Percentiles rank a stretch among this genome's conserved stretches.
Evolutionary conservation across 2,888 invertebrate genomes (phyloP).

Genomic region (Xanthostigma xanthostigma): DNA sequence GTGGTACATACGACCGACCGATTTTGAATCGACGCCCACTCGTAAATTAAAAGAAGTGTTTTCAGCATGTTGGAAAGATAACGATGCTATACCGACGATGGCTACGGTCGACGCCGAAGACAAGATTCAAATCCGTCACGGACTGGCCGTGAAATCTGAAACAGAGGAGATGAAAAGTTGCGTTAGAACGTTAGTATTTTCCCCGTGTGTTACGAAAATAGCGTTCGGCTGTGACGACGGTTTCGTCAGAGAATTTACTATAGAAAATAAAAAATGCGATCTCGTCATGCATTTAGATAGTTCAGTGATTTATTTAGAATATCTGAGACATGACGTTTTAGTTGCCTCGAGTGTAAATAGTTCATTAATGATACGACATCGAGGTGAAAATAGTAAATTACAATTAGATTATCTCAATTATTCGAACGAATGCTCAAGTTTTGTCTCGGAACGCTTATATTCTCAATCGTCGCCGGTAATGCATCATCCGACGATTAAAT

Average conservation of each 20-base stretch:
- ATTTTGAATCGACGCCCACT: constrained; percentile 12
- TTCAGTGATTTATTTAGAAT: constrained; percentile 9
- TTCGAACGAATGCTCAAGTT: background rate
- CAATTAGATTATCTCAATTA: background rate
- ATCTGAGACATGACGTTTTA: constrained; percentile 6
- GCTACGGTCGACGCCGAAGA: constrained; percentile 17
- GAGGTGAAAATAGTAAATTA: background rate
- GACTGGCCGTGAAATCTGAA: constrained; percentile 18
- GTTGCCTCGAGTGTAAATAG: constrained; percentile 11
- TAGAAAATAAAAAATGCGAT: constrained; percentile 15
- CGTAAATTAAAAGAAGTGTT: constrained; percentile 15
- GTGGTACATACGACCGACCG: constrained; percentile 20
- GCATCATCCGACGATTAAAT: constrained; percentile 4
- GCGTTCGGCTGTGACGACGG: constrained; percentile 22
- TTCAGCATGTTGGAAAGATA: constrained; percentile 18
- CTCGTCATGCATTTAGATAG: constrained; percentile 14
- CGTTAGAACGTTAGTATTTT: constrained; percentile 20
- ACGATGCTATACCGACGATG: constrained; percentile 8
- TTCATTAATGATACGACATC: constrained; percentile 9
- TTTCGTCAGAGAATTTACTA: constrained; percentile 18
- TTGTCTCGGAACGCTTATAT: background rate
- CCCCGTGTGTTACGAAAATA: constrained; percentile 20
- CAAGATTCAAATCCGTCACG: constrained; percentile 19
- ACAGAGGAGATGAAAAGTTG: constrained; percentile 13
- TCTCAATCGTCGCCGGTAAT: too few relatives aligned